Percentiles rank a stretch among this genome's conserved stretches.
Evolutionary conservation across 2,797 vertebrate genomes (phyloP).

Genomic region (Cuculus canorus): DNA sequence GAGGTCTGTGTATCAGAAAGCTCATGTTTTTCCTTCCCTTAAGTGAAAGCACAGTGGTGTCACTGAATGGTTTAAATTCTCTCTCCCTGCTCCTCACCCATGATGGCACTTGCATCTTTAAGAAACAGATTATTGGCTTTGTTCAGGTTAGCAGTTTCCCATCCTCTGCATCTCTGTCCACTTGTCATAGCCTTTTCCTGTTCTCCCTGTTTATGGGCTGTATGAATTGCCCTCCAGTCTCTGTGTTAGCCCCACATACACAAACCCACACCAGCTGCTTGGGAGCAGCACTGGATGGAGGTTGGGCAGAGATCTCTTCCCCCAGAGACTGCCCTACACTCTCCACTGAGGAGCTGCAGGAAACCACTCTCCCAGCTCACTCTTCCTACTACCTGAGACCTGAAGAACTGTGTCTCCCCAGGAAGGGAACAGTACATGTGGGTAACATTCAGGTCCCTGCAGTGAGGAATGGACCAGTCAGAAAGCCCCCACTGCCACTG

Average conservation of each 20-base stretch:
- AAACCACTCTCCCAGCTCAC: not conserved
- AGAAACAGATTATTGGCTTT: not conserved
- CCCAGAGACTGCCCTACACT: not conserved
- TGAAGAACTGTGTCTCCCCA: not conserved
- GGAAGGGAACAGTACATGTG: rapidly evolving
- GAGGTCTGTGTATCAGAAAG: not conserved
- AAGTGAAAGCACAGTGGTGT: not conserved
- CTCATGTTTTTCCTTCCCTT: not conserved
- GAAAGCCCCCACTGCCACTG: not conserved
- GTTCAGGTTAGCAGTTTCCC: not conserved
- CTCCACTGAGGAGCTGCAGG: not conserved
- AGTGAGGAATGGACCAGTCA: not conserved
- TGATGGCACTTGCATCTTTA: not conserved
- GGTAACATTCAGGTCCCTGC: not conserved
- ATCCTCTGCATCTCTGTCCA: not conserved
- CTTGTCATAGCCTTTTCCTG: not conserved
- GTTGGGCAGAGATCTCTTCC: not conserved
- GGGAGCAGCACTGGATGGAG: not conserved
- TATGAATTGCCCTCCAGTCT: not conserved
- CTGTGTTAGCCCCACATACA: rapidly evolving
- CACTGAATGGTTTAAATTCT: not conserved
- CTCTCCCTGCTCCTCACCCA: not conserved
- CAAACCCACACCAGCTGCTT: not conserved
- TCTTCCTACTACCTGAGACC: not conserved
- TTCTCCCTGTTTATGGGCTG: not conserved